Conservation (phyloP, 2,888 invertebrate species). For the Serripes groenlandicus region DNA sequence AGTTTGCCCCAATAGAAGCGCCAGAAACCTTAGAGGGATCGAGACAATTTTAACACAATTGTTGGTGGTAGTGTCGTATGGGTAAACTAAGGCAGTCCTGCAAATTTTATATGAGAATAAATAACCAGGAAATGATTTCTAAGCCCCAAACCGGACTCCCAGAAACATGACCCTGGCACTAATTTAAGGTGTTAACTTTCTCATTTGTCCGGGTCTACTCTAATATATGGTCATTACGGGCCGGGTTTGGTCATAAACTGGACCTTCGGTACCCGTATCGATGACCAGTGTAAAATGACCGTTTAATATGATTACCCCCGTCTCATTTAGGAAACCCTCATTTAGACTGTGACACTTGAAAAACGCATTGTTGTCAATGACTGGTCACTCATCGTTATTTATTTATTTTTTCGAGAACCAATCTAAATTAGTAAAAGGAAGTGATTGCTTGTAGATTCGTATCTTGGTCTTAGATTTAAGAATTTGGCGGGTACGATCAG, state of each 20-base stretch:
- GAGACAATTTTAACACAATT: no score
- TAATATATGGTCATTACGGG: constrained; percentile 23
- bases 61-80: no score
- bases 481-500: no score
- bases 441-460: constrained; percentile 12
- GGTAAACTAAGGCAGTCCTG: no score
- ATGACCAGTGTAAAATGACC: constrained; percentile 22
- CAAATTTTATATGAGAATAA: no score
- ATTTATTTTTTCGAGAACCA: constrained; percentile 10
- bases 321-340: constrained; percentile 24
- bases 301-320: constrained; percentile 25
- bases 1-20: no score
- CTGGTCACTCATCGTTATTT: constrained; percentile 18
- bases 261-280: constrained; percentile 10
- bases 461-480: no score
- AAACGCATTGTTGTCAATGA: constrained; percentile 50
- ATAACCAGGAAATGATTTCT: no score
- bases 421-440: constrained; percentile 23
- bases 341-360: constrained; percentile 65
- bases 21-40: no score
- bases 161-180: constrained; percentile 9
- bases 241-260: constrained; percentile 6
- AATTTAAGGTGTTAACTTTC: constrained; percentile 19
- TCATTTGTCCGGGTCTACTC: constrained; percentile 17
- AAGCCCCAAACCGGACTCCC: no score